Base-by-base conservation (phyloP, 2,888 invertebrate species). In the Metallyticus violacea region DNA sequence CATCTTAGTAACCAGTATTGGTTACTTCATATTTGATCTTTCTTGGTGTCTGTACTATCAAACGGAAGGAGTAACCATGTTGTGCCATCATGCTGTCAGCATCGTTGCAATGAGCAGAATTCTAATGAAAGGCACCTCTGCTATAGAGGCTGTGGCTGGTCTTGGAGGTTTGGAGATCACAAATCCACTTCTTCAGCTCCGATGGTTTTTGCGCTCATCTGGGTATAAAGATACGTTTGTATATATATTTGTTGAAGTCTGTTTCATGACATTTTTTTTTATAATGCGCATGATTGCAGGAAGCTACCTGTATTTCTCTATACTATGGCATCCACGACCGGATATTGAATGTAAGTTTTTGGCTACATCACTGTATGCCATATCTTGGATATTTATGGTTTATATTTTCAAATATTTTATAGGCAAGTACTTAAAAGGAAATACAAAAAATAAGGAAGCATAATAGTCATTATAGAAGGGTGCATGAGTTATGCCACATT, bases 1-100 rank as follows among this genome's bases (percentile, higher is more conserved):
- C 5, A 90, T 94, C 30, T 92, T 95, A 92, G 89, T 93, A 0
- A 92, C 93, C 91, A 94, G 94, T 80, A 93, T 94, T 91, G 94
- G 95, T 26, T 95, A 95, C 91, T 95, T 95, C 90, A 91, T 94
- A 0, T 93, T 94, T 89, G 95, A 95, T 91, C 91, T 94, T 77
- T 89, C 92, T 15, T 95, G 95, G 95, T 94, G 94, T 89, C 89
- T 93, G 22, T 89, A 92, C 84, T 93, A 94, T 90, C 92, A 93
- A 91, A 91, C 92, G 0, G 92, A 93, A 87, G 92, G 92, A 76
- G 89, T 90, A 15, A 90, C 94, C 80, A 94, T 94, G 93, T 90
- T 94, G 25, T 90, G 90, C 26, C 94, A 95, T 90, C 95, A 94
- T 89, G 40, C 91, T 1, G 92, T 92, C 89, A 93, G 94, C 15